phyloP scores from a whole-genome alignment of 2,113 vertebrate genomes.

The Bostrychus sinensis region DNA sequence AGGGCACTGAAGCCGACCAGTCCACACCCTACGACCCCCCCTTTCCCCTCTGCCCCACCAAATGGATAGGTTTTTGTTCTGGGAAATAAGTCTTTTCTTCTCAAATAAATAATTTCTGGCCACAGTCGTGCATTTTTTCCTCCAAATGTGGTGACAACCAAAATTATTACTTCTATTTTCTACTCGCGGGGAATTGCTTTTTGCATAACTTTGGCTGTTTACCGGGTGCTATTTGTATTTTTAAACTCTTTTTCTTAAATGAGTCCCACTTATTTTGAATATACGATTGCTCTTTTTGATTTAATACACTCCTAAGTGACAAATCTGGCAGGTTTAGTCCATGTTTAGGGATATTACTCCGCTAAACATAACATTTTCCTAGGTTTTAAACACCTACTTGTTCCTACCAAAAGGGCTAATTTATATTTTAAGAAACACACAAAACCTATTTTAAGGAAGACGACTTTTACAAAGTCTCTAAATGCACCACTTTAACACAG shows the following conservation, averaged over 20 bases:
- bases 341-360: conserved; percentile 25
- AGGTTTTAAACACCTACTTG: not conserved
- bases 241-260: conserved; percentile 64
- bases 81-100: conserved; percentile 77
- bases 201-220: conserved; percentile 73
- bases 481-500: not conserved
- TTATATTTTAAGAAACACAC: not conserved
- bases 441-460: not conserved
- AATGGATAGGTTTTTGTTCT: conserved; percentile 79
- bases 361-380: conserved; percentile 17
- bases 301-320: not conserved
- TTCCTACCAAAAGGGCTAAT: not conserved
- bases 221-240: conserved; percentile 78
- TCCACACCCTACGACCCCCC: conserved; percentile 32
- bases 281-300: not conserved
- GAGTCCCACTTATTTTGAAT: conserved; percentile 48
- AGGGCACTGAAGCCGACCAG: conserved; percentile 42
- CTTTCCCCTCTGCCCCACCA: conserved; percentile 63
- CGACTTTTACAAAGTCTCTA: too few relatives aligned
- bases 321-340: conserved; percentile 13
- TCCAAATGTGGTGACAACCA: conserved; percentile 77
- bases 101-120: conserved; percentile 86
- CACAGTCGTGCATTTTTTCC: conserved; percentile 85
- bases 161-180: conserved; percentile 87
- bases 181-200: conserved; percentile 84